Evolutionary conservation across 1,140 invertebrate species (phyloP).

Genomic region (Aethina tumida): DNA sequence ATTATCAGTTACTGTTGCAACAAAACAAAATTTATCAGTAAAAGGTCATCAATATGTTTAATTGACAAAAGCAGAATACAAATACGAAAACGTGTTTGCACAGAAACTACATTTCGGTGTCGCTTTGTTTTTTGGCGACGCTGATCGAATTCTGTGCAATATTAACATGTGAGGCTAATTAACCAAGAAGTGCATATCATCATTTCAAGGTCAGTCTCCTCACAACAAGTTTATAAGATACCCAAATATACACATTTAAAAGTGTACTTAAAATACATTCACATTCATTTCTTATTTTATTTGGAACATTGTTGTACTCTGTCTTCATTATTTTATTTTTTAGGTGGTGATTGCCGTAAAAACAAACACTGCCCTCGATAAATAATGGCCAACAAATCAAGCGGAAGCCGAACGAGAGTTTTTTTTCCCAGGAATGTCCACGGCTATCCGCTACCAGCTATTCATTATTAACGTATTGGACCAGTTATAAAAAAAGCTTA

Average conservation of each 20-base stretch:
- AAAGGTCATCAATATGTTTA: too few species aligned
- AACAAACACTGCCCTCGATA: conserved; percentile 85
- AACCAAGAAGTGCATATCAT: too few species aligned
- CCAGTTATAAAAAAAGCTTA: conserved; percentile 29
- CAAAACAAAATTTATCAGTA: too few species aligned
- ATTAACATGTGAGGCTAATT: too few species aligned
- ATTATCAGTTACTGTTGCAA: too few species aligned
- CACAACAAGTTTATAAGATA: neutral
- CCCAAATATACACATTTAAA: neutral
- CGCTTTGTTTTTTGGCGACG: too few species aligned
- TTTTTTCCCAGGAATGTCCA: conserved; percentile 33
- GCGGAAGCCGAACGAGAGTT: conserved; percentile 12
- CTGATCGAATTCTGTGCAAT: too few species aligned
- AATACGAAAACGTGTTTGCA: too few species aligned
- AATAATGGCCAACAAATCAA: conserved; percentile 55
- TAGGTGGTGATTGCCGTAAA: conserved; percentile 81
- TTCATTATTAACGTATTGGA: conserved; percentile 30
- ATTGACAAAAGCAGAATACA: too few species aligned
- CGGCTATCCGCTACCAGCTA: conserved; percentile 28
- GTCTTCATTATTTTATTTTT: conserved; percentile 13
- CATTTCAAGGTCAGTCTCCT: neutral
- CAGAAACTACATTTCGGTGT: too few species aligned
- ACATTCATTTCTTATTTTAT: conserved; percentile 1
- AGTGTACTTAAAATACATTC: neutral
- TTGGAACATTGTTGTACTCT: neutral